Base-by-base conservation (phyloP, 2,888 invertebrate genomes). In the Hipparchia semele region DNA sequence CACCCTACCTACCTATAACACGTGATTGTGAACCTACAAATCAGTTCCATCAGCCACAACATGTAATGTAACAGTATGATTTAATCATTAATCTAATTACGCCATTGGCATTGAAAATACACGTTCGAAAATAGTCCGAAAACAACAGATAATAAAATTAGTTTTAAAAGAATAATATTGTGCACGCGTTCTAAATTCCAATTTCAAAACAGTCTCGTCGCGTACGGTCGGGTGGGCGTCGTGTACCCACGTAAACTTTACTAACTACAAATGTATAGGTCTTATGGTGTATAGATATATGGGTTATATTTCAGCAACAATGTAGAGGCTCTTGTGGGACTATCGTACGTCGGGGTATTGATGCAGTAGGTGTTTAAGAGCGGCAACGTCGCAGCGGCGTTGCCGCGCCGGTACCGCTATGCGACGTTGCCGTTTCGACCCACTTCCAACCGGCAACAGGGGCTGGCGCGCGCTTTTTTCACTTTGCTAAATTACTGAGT, bases 361-460 rank as follows among this genome's bases (percentile, higher is more conserved):
- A 78, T 75, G 81, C 39, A 39, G 39, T 79, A 77, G 76, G 78
- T 79, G 78, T 67, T 60, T 60, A 75, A 73, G 74, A 53, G 77
- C 76, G 79, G 79, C 81, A 79, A 78, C 79, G 73, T 64, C 77
- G 78, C 78, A 61, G 78, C 78, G 80, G 80, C 80, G 89, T 87
- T 89, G 90, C 89, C 90, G 86, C 84, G 64, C 81, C 85, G 84
- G 86, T 85, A 86, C 87, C 88, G 86, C 82, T 86, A 80, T 69
- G 90, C 89, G 87, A 82, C 82, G 92, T 90, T 91, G 92, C 90
- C 92, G 81, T 74, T 77, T 80, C 87, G 88, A 78, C 80, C 80
- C 80, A 80, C 80, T 80, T 80, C 75, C 77, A 75, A 71, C 71
- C 75, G 78, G 77, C 80, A 78, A 78, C 77, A 74, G 75, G 71